A percentile compares a stretch with the other conserved stretches of the same genome.
Conservation (phyloP, 2,797 vertebrate species). For the Propithecus deckenii region DNA sequence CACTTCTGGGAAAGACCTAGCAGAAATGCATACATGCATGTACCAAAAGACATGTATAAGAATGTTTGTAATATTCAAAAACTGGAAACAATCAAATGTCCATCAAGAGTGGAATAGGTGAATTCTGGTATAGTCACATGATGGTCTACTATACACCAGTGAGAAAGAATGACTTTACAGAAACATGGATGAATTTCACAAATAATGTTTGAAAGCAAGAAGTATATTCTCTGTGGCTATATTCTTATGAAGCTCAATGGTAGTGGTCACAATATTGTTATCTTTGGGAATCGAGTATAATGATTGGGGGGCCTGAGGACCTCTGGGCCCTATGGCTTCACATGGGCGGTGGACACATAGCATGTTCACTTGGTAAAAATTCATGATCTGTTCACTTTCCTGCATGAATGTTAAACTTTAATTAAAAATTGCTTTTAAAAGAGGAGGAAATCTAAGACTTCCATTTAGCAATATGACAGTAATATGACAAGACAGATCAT, state of each 20-base stretch:
- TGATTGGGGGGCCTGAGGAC: background rate
- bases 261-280: background rate
- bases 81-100: background rate
- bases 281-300: background rate
- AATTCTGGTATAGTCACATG: background rate
- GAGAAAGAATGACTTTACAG: background rate
- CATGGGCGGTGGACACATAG: background rate
- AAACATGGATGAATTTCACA: background rate
- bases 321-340: background rate
- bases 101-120: background rate
- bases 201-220: background rate
- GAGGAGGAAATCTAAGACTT: background rate
- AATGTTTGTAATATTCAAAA: background rate
- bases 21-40: background rate
- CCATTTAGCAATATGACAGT: background rate
- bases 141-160: background rate
- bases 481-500: background rate
- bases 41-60: background rate
- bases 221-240: background rate
- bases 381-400: background rate
- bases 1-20: background rate
- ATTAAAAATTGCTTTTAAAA: background rate
- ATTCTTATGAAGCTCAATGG: background rate
- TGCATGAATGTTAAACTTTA: background rate
- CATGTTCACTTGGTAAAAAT: background rate